phyloP scores from a whole-genome alignment of 2,888 invertebrate genomes.

The Luperina testacea region DNA sequence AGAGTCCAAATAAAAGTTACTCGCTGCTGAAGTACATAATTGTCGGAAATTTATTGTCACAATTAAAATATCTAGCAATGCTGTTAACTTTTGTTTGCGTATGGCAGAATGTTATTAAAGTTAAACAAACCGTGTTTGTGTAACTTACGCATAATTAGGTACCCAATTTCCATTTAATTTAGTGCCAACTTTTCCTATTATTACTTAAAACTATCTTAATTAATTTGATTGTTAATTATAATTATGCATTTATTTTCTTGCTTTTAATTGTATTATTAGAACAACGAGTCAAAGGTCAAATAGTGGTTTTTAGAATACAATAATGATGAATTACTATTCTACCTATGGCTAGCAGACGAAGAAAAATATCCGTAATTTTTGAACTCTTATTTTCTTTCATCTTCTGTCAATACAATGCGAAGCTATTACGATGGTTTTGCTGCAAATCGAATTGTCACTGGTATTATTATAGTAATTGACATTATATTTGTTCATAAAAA shows the following conservation, averaged over 20 bases:
- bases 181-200: conserved; percentile 45
- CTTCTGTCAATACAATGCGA: not conserved
- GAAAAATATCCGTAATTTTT: conserved; percentile 16
- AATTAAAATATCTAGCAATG: conserved; percentile 64
- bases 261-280: conserved; percentile 31
- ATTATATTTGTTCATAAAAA: not conserved
- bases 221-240: conserved; percentile 41
- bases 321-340: not conserved
- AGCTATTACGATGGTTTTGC: not conserved
- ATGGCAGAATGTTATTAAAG: conserved; percentile 45
- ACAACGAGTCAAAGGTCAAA: conserved; percentile 8
- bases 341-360: not conserved
- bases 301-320: conserved; percentile 20
- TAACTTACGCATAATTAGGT: conserved; percentile 53
- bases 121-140: conserved; percentile 50
- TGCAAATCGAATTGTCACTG: conserved; percentile 16
- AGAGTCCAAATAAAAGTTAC: conserved; percentile 58
- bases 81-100: conserved; percentile 58
- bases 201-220: conserved; percentile 44
- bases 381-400: conserved; percentile 24
- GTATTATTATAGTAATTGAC: conserved; percentile 17
- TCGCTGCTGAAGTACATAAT: conserved; percentile 55
- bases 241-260: conserved; percentile 41
- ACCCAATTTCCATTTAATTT: conserved; percentile 52
- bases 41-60: conserved; percentile 63